Conservation (phyloP, 2,113 vertebrate genomes). For the Charadrius vociferus region DNA sequence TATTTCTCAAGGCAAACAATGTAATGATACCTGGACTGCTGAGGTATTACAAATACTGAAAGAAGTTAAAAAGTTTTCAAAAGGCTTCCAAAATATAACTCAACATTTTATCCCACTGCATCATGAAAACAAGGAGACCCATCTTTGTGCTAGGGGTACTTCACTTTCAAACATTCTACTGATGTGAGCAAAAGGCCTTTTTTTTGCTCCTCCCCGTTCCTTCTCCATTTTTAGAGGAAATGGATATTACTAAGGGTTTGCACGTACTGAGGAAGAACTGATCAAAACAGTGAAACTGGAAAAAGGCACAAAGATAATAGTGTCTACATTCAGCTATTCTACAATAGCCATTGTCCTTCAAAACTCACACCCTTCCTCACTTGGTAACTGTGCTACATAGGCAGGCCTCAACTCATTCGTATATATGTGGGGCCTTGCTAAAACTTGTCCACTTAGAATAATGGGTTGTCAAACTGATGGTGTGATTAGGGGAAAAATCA, state of each 20-base stretch:
- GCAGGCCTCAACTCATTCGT: background rate
- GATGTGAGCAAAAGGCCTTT: background rate
- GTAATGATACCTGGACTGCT: background rate
- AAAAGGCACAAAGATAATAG: background rate
- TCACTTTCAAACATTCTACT: background rate
- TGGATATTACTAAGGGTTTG: background rate
- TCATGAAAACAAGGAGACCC: background rate
- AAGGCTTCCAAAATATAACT: background rate
- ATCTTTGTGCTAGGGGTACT: background rate
- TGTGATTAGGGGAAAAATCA: background rate
- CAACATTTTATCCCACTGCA: background rate
- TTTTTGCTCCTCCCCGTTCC: fast-evolving
- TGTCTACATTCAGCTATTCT: background rate
- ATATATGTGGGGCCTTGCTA: background rate
- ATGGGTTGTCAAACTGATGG: background rate
- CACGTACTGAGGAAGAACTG: background rate
- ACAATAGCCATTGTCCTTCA: background rate
- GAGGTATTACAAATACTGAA: background rate
- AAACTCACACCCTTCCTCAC: background rate
- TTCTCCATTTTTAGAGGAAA: background rate
- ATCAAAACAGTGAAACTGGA: no score
- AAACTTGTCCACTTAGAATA: background rate
- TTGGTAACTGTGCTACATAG: background rate
- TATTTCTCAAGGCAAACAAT: background rate
- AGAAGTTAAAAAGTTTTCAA: background rate